Evolutionary conservation across 2,113 vertebrate genomes (phyloP).

Genomic region (Electrona antarctica): DNA sequence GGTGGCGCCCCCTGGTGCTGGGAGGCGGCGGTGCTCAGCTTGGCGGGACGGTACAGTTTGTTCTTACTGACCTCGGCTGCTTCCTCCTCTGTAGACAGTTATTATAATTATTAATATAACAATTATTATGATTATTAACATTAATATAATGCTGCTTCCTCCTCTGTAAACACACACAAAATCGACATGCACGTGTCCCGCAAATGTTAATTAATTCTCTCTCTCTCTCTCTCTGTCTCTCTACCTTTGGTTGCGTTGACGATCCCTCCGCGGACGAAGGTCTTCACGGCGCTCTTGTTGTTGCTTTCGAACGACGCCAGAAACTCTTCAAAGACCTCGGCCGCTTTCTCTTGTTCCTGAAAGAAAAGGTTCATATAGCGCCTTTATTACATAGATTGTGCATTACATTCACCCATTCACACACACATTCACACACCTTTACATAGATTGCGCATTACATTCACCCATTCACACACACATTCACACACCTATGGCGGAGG

Average conservation of each 20-base stretch:
- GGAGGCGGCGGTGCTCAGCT: constrained; percentile 60
- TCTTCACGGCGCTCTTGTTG: constrained; percentile 77
- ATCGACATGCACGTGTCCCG: too few relatives aligned
- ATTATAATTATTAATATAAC: too few relatives aligned
- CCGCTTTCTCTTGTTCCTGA: constrained; percentile 83
- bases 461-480: too few relatives aligned
- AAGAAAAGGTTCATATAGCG: neutral
- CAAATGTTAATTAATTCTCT: too few relatives aligned
- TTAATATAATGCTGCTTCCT: too few relatives aligned
- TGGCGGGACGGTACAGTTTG: constrained; percentile 79
- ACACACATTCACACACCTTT: too few relatives aligned
- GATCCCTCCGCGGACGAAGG: constrained; percentile 83
- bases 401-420: too few relatives aligned
- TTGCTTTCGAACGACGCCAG: constrained; percentile 80
- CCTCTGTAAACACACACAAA: too few relatives aligned
- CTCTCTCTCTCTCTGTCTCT: too few relatives aligned
- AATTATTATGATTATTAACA: too few relatives aligned
- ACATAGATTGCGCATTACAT: too few relatives aligned
- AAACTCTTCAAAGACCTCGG: constrained; percentile 85
- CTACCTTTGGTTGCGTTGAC: constrained; percentile 83
- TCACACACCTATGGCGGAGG: too few relatives aligned
- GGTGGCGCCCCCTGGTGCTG: constrained; percentile 61
- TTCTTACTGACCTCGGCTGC: constrained; percentile 76
- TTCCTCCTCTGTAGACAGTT: constrained; percentile 72
- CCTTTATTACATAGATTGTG: neutral